phyloP scores from a whole-genome alignment of 2,797 vertebrate genomes.

The Aratinga solstitialis region DNA sequence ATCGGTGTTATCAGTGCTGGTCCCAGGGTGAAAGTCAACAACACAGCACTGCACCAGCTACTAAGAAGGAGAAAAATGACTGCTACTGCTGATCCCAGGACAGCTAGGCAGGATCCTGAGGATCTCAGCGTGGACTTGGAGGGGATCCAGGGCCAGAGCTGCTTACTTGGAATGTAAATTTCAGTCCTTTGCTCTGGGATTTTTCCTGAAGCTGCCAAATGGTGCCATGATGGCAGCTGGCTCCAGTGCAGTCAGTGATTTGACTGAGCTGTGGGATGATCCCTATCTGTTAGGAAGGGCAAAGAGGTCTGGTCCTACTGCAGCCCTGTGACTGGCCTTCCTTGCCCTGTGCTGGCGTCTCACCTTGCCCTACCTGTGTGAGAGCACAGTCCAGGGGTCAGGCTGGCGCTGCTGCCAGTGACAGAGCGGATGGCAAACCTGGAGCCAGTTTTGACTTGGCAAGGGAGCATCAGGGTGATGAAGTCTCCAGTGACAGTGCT shows the following conservation, averaged over 20 bases:
- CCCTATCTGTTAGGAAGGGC: background rate
- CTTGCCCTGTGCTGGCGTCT: background rate
- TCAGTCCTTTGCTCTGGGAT: background rate
- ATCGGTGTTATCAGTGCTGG: no score
- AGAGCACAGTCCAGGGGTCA: background rate
- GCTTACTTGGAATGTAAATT: background rate
- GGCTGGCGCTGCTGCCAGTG: background rate
- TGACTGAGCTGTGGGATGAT: background rate
- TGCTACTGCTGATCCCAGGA: no score
- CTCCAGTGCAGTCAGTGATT: background rate
- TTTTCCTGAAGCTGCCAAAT: conserved; percentile 16
- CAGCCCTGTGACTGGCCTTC: background rate
- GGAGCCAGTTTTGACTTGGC: background rate
- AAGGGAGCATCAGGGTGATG: background rate
- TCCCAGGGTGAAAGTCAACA: no score
- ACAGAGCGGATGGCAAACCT: background rate
- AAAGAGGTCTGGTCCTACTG: background rate
- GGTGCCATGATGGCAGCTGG: background rate
- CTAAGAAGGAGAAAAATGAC: no score
- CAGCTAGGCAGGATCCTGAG: background rate
- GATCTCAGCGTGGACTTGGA: background rate
- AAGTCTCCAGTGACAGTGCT: background rate
- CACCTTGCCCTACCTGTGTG: background rate
- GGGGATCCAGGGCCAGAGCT: background rate
- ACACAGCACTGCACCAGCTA: no score